Evolutionary conservation across 2,113 vertebrate species (phyloP).

Genomic region (Scartelaos histophorus): DNA sequence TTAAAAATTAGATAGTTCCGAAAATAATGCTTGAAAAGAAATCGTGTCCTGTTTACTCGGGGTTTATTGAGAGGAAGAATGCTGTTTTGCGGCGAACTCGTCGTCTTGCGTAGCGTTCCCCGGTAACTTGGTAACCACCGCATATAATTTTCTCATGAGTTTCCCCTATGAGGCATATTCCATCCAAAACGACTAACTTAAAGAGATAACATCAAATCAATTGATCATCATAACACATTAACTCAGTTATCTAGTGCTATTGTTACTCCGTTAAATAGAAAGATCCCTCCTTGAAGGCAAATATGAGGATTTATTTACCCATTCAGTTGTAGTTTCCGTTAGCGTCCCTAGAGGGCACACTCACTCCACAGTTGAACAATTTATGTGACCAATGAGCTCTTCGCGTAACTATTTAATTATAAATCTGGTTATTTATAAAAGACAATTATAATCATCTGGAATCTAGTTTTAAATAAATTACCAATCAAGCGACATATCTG

Average conservation of each 20-base stretch:
- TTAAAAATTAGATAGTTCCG: background rate
- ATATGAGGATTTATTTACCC: background rate
- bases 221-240: background rate
- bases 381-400: background rate
- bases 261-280: background rate
- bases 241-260: background rate
- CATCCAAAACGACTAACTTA: too few relatives aligned
- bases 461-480: background rate
- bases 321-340: background rate
- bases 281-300: slow-evolving; percentile 22
- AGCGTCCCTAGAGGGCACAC: slow-evolving; percentile 39
- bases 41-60: background rate
- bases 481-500: background rate
- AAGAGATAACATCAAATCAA: background rate
- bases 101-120: slow-evolving; percentile 69
- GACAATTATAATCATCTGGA: background rate
- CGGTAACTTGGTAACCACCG: slow-evolving; percentile 60
- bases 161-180: slow-evolving; percentile 8
- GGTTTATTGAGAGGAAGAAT: background rate
- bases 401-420: background rate
- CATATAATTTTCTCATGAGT: rapidly evolving
- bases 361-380: slow-evolving; percentile 1
- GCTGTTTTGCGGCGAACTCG: background rate
- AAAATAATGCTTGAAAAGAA: background rate
- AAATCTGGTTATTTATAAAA: too few relatives aligned